Evolutionary conservation across 2,888 invertebrate species (phyloP).

Genomic region (Microdon myrmicae): DNA sequence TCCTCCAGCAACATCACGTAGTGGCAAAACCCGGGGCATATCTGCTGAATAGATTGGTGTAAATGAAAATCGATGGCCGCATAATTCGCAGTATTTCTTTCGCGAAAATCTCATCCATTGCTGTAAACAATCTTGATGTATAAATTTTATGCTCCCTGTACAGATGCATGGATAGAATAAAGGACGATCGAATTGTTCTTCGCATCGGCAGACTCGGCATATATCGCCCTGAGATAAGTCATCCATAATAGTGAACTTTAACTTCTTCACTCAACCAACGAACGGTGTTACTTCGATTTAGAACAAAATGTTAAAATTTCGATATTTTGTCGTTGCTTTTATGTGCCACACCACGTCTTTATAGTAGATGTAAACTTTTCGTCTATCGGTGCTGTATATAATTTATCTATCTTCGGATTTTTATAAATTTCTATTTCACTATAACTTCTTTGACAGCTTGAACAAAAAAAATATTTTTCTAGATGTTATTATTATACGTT

Average conservation of each 20-base stretch:
- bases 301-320: too few relatives aligned
- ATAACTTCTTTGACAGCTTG: too few relatives aligned
- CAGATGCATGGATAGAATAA: conserved; percentile 98
- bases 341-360: too few relatives aligned
- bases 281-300: too few relatives aligned
- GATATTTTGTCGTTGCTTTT: too few relatives aligned
- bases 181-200: conserved; percentile 90
- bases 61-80: conserved; percentile 97
- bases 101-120: conserved; percentile 99
- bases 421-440: too few relatives aligned
- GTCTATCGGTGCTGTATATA: too few relatives aligned
- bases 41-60: conserved; percentile 99
- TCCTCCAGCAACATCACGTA: conserved; percentile 92
- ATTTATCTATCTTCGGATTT: too few relatives aligned
- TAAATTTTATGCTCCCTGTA: conserved; percentile 98
- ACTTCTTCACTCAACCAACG: conserved; percentile 17
- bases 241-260: conserved; percentile 62
- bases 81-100: conserved; percentile 98
- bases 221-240: conserved; percentile 78
- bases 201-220: conserved; percentile 97
- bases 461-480: too few relatives aligned
- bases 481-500: too few relatives aligned
- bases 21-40: conserved; percentile 97
- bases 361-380: too few relatives aligned
- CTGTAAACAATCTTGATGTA: conserved; percentile 97